Base-by-base conservation (phyloP, 2,888 invertebrate genomes). In the Helicoverpa assulta region DNA sequence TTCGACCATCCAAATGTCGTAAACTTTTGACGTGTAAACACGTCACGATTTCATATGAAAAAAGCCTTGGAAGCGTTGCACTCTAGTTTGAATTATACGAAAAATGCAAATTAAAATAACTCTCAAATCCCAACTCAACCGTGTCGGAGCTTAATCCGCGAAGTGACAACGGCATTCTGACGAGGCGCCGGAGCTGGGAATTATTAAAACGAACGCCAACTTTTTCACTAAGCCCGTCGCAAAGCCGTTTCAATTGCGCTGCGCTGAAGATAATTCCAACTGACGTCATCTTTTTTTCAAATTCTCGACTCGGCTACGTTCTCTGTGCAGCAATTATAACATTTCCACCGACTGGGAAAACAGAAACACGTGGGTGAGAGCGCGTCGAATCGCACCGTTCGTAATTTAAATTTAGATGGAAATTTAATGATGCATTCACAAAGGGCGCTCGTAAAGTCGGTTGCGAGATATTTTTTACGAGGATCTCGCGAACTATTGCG, bases 131-230 rank as follows among this genome's bases (percentile, higher is more conserved):
- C 93, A 95, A 95, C 94, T 95, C 94, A 94, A 93, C 94, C 95
- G 95, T 95, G 95, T 94, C 94, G 93, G 91, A 89, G 94, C 95
- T 95, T 95, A 95, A 95, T 95, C 95, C 95, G 89, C 94, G 95
- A 95, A 95, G 95, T 95, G 95, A 95, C 95, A 95, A 95, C 95
- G 95, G 95, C 94, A 95, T 95, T 95, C 95, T 95, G 95, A 94
- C 95, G 95, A 95, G 95, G 95, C 95, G 95, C 95, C 95, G 94
- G 94, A 93, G 94, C 94, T 91, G 93, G 94, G 95, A 95, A 95
- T 95, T 95, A 95, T 95, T 95, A 95, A 95, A 95, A 95, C 95
- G 95, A 95, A 95, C 95, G 95, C 95, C 95, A 95, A 95, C 95
- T 95, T 95, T 95, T 95, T 95, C 94, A 94, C 94, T 95, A 94